Conservation (phyloP, 2,113 vertebrate species). For the Tachycineta bicolor region DNA sequence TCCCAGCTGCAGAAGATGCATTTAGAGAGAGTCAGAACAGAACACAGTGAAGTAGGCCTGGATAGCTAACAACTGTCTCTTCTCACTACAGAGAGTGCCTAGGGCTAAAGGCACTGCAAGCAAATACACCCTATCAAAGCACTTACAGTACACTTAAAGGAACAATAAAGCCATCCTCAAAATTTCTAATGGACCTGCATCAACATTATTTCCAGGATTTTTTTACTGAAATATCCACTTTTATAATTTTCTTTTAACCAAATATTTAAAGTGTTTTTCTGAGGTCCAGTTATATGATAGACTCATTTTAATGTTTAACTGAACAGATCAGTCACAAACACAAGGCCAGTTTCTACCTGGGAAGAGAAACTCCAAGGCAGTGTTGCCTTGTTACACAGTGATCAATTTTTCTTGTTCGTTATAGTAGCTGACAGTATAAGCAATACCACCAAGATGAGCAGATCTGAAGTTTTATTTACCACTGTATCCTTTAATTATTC, state of each 20-base stretch:
- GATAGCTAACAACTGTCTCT: neutral
- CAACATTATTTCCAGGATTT: neutral
- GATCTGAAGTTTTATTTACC: neutral
- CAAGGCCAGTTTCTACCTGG: neutral
- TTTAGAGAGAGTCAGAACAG: neutral
- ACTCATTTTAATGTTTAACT: neutral
- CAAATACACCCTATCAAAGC: neutral
- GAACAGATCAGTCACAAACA: neutral
- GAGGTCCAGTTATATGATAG: neutral
- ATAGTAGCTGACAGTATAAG: neutral
- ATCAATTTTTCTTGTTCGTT: neutral
- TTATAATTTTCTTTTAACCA: neutral
- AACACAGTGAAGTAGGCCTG: neutral
- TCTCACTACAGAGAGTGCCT: neutral
- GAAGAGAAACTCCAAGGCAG: neutral
- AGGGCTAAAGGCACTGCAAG: neutral
- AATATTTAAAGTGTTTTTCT: neutral
- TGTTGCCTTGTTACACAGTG: neutral
- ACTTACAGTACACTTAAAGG: neutral
- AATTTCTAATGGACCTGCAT: neutral
- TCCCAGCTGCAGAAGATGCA: slow-evolving; percentile 80
- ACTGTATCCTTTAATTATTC: neutral
- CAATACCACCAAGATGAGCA: neutral
- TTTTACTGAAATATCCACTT: neutral
- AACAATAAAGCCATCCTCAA: neutral